Base-by-base conservation (phyloP, 2,113 vertebrate genomes). In the Fregata magnificens region DNA sequence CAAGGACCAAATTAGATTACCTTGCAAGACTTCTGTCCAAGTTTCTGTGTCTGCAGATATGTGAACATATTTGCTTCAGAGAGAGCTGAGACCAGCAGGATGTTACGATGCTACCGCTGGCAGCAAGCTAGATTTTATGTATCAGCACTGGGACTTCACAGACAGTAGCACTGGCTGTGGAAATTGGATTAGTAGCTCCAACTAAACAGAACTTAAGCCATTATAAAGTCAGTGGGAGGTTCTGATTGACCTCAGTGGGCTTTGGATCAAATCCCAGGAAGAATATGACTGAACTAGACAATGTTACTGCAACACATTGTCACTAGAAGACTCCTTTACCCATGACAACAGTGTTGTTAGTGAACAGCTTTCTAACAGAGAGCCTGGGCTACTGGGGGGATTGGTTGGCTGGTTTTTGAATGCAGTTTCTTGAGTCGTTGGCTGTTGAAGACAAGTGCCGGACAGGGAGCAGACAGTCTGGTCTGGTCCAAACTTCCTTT, bases 161-260 rank as follows among this genome's bases (percentile, higher is more conserved):
- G 67, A 24, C 42, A 62, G 92, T 17, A 86, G 38, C 62, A 45
- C 42, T 71, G 87, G 49, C 26, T 56, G 1, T 62, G 79, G 85
- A 92, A 94, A 91, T 77, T 69, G 82, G 49, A 92, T 94, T 93
- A 92, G 82, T 9, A 67, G n/a, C 58, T 92, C 55, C 90, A 73
- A 50, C 80, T 66, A 55, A 88, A 89, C 34, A 84, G 42, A 67
- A 72, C 20, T 96, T 67, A 84, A 87, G 31, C 73, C 73, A 45
- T 89, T 94, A 67, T 36, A 72, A 84, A 94, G 56, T 59, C 95
- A 85, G 52, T 87, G 65, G 89, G 95, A 89, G 81, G 69, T 94
- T 93, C 96, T 89, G 61, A 61, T 14, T 79, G 87, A 96, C 87
- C 73, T 85, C 8, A 0, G 42, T 87, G 73, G 89, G 94, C 73